phyloP scores from a whole-genome alignment of 2,113 vertebrate genomes.

The Siniperca chuatsi region DNA sequence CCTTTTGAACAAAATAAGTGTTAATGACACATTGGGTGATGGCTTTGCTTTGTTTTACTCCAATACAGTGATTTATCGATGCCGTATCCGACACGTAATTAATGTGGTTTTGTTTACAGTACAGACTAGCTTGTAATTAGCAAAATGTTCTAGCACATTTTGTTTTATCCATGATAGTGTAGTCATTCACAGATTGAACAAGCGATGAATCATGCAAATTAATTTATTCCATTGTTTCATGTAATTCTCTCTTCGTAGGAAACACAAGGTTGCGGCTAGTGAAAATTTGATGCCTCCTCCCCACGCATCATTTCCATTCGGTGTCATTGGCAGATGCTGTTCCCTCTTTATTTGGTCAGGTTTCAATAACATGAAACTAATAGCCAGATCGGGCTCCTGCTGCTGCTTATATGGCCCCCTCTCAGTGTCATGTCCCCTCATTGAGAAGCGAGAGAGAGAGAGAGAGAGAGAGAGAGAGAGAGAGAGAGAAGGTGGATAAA shows the following conservation, averaged over 20 bases:
- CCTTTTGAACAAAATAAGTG: conserved; percentile 44
- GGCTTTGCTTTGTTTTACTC: conserved; percentile 58
- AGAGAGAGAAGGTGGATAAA: conserved; percentile 57
- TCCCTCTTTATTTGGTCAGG: conserved; percentile 73
- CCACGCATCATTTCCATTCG: conserved; percentile 60
- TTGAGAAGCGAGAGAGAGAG: conserved; percentile 57
- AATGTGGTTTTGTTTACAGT: conserved; percentile 69
- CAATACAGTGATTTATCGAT: conserved; percentile 54
- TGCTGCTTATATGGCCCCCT: conserved; percentile 64
- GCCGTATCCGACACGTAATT: conserved; percentile 41
- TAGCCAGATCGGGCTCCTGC: conserved; percentile 71
- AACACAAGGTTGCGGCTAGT: conserved; percentile 30
- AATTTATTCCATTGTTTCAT: conserved; percentile 58
- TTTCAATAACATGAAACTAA: conserved; percentile 79
- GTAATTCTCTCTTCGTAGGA: conserved; percentile 34
- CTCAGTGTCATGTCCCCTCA: conserved; percentile 68
- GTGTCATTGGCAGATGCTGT: conserved; percentile 76
- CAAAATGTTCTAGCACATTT: conserved; percentile 68
- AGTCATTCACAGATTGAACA: conserved; percentile 70
- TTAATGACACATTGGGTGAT: conserved; percentile 41
- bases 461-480: conserved; percentile 44
- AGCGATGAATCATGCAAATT: conserved; percentile 66
- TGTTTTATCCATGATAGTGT: conserved; percentile 51
- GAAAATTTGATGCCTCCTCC: conserved; percentile 10
- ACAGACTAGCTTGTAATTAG: conserved; percentile 62